Evolutionary conservation across 2,113 vertebrate species (phyloP).

Genomic region (Scomber colias): DNA sequence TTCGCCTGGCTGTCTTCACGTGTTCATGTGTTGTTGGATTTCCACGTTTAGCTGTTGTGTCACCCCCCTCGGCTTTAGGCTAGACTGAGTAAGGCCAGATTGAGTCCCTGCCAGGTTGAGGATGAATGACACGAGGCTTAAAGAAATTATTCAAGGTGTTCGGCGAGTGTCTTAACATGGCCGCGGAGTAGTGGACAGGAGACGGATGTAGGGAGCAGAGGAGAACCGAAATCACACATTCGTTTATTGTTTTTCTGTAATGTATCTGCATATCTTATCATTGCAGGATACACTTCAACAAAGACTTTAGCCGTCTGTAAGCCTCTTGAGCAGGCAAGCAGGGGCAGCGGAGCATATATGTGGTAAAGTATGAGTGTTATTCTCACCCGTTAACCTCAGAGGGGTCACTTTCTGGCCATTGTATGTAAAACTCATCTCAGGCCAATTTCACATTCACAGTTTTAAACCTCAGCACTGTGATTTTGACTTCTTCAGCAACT

Average conservation of each 20-base stretch:
- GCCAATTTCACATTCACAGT: constrained; percentile 9
- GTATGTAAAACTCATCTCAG: constrained; percentile 2
- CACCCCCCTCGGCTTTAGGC: constrained; percentile 29
- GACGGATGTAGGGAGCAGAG: not conserved
- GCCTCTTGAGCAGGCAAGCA: not conserved
- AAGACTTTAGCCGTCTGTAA: constrained; percentile 67
- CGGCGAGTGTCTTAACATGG: not conserved
- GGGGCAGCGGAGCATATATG: constrained; percentile 47
- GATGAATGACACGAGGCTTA: constrained; percentile 43
- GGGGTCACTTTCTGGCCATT: constrained; percentile 61
- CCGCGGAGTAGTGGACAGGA: not conserved
- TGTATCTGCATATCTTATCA: constrained; percentile 57
- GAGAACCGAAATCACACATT: too few relatives aligned
- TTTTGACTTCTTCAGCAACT: constrained; percentile 30
- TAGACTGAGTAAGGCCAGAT: constrained; percentile 59
- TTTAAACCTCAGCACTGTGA: constrained; percentile 16
- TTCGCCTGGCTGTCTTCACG: constrained; percentile 35
- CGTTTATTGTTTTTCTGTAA: constrained; percentile 4
- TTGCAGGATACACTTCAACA: constrained; percentile 67
- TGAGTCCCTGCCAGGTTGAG: constrained; percentile 59
- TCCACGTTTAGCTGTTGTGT: constrained; percentile 38
- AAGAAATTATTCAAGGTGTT: not conserved
- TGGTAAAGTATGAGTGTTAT: constrained; percentile 68
- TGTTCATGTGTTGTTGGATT: constrained; percentile 23
- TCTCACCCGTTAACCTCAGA: constrained; percentile 27